Conservation (phyloP, 2,797 vertebrate genomes). For the Xiphorhynchus erythropygius region DNA sequence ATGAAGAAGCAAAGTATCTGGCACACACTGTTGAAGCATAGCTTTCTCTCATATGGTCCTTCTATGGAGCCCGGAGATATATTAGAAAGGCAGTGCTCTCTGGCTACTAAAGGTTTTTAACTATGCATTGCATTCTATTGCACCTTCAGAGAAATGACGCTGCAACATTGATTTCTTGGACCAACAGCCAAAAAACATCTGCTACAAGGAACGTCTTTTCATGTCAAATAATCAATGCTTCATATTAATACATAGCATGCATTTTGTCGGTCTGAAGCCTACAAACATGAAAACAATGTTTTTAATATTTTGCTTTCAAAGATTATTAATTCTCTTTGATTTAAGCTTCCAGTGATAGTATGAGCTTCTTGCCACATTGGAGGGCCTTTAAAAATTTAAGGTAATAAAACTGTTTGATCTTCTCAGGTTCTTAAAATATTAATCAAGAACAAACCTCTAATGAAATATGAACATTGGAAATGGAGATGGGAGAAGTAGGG, state of each 20-base stretch:
- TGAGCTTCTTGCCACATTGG: neutral
- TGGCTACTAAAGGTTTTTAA: slow-evolving; percentile 9
- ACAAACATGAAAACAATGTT: neutral
- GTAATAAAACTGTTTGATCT: neutral
- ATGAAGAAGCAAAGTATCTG: slow-evolving; percentile 6
- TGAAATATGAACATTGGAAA: neutral
- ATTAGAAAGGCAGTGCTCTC: slow-evolving; percentile 21
- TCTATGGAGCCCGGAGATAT: slow-evolving; percentile 11
- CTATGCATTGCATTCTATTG: neutral
- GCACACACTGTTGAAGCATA: neutral
- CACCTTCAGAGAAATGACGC: neutral
- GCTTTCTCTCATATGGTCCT: slow-evolving; percentile 16
- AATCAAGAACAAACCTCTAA: neutral
- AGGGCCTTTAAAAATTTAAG: neutral
- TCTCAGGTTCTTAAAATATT: neutral
- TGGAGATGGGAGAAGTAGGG: neutral
- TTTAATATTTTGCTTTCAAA: neutral
- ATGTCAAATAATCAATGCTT: neutral
- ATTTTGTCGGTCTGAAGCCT: neutral
- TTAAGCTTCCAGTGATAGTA: neutral
- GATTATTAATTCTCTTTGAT: neutral
- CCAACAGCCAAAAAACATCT: neutral
- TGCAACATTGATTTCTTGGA: neutral
- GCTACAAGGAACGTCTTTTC: neutral
- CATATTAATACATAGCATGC: neutral